Conservation (phyloP, 2,113 vertebrate species). For the Lota lota region DNA sequence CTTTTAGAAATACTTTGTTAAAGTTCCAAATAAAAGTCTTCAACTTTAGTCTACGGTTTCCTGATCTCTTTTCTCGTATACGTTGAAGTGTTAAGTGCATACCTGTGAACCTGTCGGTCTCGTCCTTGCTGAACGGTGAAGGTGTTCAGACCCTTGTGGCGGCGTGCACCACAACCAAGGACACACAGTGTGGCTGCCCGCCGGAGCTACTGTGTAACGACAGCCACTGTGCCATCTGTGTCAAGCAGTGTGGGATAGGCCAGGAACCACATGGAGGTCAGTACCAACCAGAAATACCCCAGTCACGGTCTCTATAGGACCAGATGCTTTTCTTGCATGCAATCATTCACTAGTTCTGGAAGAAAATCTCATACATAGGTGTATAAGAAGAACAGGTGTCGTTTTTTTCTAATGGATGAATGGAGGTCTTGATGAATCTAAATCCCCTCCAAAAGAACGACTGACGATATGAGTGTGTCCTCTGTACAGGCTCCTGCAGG, state of each 20-base stretch:
- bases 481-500: conserved; percentile 58
- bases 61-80: background rate
- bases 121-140: conserved; percentile 13
- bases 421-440: too few species aligned
- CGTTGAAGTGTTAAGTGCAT: background rate
- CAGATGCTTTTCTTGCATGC: too few species aligned
- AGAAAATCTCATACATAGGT: too few species aligned
- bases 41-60: too few species aligned
- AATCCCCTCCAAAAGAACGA: background rate
- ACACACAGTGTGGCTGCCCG: conserved; percentile 65
- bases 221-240: conserved; percentile 52
- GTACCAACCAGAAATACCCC: too few species aligned
- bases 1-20: too few species aligned
- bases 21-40: too few species aligned
- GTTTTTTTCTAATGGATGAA: background rate
- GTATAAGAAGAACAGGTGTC: too few species aligned
- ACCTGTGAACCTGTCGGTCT: background rate
- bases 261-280: conserved; percentile 40
- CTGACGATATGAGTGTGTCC: background rate
- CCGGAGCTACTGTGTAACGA: conserved; percentile 51
- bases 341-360: too few species aligned
- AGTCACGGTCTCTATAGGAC: too few species aligned
- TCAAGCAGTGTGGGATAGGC: conserved; percentile 49
- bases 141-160: conserved; percentile 30
- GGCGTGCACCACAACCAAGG: conserved; percentile 34